Conservation (phyloP, 2,888 invertebrate genomes). For the Acrocyrtus sp. region DNA sequence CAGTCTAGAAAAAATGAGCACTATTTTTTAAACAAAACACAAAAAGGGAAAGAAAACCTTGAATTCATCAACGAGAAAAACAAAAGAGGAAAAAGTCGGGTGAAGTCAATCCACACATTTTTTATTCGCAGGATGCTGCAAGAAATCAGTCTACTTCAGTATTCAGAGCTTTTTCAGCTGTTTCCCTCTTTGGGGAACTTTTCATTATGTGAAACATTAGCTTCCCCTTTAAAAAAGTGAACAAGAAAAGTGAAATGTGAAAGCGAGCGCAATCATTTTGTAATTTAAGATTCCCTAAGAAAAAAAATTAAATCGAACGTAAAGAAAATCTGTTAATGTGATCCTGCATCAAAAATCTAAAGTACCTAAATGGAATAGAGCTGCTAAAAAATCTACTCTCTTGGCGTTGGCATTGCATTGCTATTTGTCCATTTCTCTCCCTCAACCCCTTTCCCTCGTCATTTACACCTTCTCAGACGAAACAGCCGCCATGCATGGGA, state of each 20-base stretch:
- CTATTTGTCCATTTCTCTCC: not conserved
- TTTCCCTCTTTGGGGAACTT: too few relatives aligned
- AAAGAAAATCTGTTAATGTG: conserved; percentile 30
- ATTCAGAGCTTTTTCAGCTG: too few relatives aligned
- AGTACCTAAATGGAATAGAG: too few relatives aligned
- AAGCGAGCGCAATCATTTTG: conserved; percentile 37
- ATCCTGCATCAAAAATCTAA: conserved; percentile 12
- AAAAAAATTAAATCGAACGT: conserved; percentile 33
- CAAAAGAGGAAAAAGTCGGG: conserved; percentile 2
- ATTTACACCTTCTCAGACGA: too few relatives aligned
- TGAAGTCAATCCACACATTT: too few relatives aligned
- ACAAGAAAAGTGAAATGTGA: conserved; percentile 3
- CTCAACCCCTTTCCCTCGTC: conserved; percentile 26
- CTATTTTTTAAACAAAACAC: not conserved
- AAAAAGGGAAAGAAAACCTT: not conserved
- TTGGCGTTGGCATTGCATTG: not conserved
- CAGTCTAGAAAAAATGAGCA: not conserved
- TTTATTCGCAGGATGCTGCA: too few relatives aligned
- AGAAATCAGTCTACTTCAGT: too few relatives aligned
- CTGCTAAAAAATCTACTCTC: conserved; percentile 7
- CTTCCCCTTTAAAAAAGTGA: not conserved
- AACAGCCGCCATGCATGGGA: not conserved
- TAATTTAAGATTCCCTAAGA: conserved; percentile 20
- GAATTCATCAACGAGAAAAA: not conserved
- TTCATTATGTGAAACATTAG: conserved; percentile 2